Conservation (phyloP, 2,113 vertebrate species). For the Pluvianellus socialis region DNA sequence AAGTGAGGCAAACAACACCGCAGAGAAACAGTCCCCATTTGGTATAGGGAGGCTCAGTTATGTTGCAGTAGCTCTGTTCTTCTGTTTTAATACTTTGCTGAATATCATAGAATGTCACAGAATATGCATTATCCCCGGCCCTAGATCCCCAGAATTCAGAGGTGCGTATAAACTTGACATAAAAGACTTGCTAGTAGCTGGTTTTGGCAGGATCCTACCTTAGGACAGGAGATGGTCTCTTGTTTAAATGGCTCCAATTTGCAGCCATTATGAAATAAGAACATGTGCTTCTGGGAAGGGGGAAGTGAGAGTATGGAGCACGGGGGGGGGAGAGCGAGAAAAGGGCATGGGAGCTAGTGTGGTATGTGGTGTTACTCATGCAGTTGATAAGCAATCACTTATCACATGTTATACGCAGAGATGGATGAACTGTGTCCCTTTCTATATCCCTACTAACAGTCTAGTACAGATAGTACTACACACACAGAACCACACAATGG, state of each 20-base stretch:
- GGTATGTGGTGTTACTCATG: too few relatives aligned
- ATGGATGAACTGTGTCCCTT: not conserved
- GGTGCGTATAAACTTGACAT: not conserved
- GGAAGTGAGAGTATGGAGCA: not conserved
- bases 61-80: not conserved
- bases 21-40: not conserved
- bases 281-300: not conserved
- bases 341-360: not conserved
- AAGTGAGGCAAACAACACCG: not conserved
- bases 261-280: not conserved
- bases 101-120: not conserved
- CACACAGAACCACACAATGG: not conserved
- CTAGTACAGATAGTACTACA: not conserved
- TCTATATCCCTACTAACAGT: too few relatives aligned
- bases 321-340: not conserved
- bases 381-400: not conserved
- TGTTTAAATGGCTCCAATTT: not conserved
- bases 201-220: not conserved
- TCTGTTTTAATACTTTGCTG: not conserved
- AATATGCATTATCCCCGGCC: not conserved
- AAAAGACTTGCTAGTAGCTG: not conserved
- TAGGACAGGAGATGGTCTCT: not conserved
- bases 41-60: not conserved
- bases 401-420: not conserved
- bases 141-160: not conserved